phyloP scores from a whole-genome alignment of 2,888 invertebrate genomes.

The Drosophila lacicola region DNA sequence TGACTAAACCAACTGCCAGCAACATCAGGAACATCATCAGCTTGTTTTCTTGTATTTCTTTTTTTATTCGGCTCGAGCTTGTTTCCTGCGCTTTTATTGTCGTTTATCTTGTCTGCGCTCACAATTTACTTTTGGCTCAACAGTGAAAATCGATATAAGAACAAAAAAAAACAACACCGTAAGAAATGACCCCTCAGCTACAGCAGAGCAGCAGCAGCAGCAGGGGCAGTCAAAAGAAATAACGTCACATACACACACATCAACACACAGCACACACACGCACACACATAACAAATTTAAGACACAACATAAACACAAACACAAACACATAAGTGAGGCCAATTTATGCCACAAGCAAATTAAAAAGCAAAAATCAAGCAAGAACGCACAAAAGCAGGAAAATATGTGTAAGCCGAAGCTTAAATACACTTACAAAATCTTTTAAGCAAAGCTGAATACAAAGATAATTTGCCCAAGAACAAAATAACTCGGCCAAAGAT shows the following conservation, averaged over 20 bases:
- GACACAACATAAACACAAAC: slow-evolving; percentile 6
- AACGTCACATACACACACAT: background rate
- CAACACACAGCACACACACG: slow-evolving; percentile 6
- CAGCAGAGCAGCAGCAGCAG: slow-evolving; percentile 11
- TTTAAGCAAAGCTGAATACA: too few relatives aligned
- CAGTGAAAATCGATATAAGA: slow-evolving; percentile 61
- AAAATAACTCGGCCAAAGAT: too few relatives aligned
- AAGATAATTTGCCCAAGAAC: too few relatives aligned
- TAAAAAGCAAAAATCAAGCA: slow-evolving; percentile 34
- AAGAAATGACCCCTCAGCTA: slow-evolving; percentile 22
- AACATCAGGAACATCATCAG: slow-evolving; percentile 13
- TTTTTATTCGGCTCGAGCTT: slow-evolving; percentile 34
- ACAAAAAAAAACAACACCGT: slow-evolving; percentile 2
- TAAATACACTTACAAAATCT: slow-evolving; percentile 22
- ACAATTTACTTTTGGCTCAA: slow-evolving; percentile 38
- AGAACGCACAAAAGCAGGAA: slow-evolving; percentile 17
- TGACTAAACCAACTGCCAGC: slow-evolving; percentile 29
- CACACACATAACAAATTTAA: background rate
- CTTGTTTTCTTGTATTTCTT: slow-evolving; percentile 15
- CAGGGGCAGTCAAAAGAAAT: background rate
- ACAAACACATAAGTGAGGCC: slow-evolving; percentile 6
- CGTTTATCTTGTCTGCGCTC: slow-evolving; percentile 53
- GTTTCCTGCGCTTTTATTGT: slow-evolving; percentile 50
- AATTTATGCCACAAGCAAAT: slow-evolving; percentile 53
- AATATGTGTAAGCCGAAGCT: background rate